These are phyloP conservation scores for Oceanodroma leucorhoa DNA, from an alignment of 2,797 vertebrate genomes.

Conservation along the genomic window DNA sequence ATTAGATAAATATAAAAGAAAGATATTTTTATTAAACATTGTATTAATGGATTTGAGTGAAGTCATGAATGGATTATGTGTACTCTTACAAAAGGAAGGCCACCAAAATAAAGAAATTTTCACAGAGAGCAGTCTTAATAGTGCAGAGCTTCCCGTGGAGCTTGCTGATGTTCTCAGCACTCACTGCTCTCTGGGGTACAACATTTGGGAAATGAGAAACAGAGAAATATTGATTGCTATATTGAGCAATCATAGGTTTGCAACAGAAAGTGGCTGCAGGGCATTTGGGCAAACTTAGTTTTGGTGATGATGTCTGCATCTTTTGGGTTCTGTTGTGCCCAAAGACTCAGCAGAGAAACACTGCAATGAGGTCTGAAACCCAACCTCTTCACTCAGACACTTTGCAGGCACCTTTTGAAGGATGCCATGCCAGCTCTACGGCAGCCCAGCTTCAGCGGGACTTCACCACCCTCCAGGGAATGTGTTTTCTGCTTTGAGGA, in stretches of 20 bases:
- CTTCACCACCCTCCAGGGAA: background rate
- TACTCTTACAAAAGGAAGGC: background rate
- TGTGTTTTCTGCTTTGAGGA: background rate
- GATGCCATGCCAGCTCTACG: fast-evolving
- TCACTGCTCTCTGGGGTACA: background rate
- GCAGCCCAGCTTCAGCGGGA: background rate
- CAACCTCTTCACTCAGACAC: fast-evolving
- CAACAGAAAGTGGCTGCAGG: background rate
- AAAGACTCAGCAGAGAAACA: background rate
- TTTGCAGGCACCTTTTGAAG: background rate
- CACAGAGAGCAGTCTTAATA: background rate
- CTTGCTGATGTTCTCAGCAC: background rate
- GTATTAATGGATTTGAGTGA: background rate
- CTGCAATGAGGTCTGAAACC: background rate
- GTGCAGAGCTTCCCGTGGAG: background rate
- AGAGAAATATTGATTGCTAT: background rate
- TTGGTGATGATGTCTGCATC: background rate
- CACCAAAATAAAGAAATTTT: background rate
- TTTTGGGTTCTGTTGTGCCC: background rate
- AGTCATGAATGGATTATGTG: background rate
- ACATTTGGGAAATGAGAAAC: background rate
- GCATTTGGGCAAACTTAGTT: background rate
- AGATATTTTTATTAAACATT: background rate
- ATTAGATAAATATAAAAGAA: background rate
- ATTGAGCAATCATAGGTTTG: background rate